Evolutionary conservation across 2,888 invertebrate species (phyloP).

Genomic region (Eupelmus urozonus): DNA sequence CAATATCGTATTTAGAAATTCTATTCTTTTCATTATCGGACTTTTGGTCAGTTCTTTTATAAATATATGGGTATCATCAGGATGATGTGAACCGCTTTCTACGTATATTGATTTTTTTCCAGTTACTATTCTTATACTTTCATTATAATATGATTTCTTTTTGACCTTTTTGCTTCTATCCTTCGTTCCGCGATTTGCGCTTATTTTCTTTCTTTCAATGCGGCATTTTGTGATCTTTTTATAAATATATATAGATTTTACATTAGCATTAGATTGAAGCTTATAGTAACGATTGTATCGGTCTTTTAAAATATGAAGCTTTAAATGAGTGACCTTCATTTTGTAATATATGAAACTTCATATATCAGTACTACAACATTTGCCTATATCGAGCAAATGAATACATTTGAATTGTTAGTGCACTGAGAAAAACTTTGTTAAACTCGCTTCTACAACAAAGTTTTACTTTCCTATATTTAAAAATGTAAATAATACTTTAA

Average conservation of each 20-base stretch:
- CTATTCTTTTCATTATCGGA: background rate
- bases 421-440: slow-evolving; percentile 24
- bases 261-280: slow-evolving; percentile 32
- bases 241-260: slow-evolving; percentile 29
- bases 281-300: slow-evolving; percentile 46
- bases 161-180: slow-evolving; percentile 26
- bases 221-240: slow-evolving; percentile 56
- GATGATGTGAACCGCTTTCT: too few species aligned
- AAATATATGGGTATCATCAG: too few species aligned
- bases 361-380: slow-evolving; percentile 31
- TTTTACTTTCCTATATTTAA: slow-evolving; percentile 32
- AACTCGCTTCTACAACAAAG: background rate
- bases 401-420: slow-evolving; percentile 26
- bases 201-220: slow-evolving; percentile 34
- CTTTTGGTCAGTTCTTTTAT: too few species aligned
- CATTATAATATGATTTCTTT: background rate
- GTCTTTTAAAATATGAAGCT: slow-evolving; percentile 46
- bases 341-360: slow-evolving; percentile 49
- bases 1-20: background rate
- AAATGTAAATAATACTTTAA: background rate
- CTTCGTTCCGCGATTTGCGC: slow-evolving; percentile 43
- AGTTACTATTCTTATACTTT: too few species aligned
- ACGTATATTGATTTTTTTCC: slow-evolving; percentile 26
- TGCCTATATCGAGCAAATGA: slow-evolving; percentile 25
- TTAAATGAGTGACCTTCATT: slow-evolving; percentile 50